phyloP scores from a whole-genome alignment of 2,113 vertebrate species.

The Strigops habroptila region DNA sequence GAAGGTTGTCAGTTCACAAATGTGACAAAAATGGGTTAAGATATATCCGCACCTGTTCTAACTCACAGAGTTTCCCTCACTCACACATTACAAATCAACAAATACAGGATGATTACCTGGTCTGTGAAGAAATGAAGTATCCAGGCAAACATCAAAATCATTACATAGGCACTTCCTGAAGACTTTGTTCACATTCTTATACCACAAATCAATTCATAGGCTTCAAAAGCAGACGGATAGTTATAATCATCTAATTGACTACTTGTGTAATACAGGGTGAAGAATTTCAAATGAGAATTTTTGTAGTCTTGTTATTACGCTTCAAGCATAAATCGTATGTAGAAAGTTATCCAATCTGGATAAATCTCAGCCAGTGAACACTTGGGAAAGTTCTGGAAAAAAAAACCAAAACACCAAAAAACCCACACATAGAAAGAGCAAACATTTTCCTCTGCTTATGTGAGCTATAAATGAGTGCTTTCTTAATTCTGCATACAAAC shows the following conservation, averaged over 20 bases:
- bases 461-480: background rate
- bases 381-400: background rate
- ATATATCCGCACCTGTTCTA: background rate
- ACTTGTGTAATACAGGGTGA: background rate
- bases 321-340: background rate
- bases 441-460: background rate
- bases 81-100: background rate
- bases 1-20: background rate
- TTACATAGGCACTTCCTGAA: background rate
- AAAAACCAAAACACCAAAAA: no score
- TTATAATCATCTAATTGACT: background rate
- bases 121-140: background rate
- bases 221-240: background rate
- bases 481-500: background rate
- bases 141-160: background rate
- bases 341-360: background rate
- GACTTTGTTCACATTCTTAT: background rate
- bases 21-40: background rate
- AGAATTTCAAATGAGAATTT: background rate
- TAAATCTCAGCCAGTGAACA: background rate
- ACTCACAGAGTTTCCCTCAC: background rate
- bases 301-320: background rate
- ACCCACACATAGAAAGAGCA: background rate
- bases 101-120: background rate
- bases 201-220: background rate